Evolutionary conservation across 2,797 vertebrate genomes (phyloP).

Genomic region (Gobio occitaniae): DNA sequence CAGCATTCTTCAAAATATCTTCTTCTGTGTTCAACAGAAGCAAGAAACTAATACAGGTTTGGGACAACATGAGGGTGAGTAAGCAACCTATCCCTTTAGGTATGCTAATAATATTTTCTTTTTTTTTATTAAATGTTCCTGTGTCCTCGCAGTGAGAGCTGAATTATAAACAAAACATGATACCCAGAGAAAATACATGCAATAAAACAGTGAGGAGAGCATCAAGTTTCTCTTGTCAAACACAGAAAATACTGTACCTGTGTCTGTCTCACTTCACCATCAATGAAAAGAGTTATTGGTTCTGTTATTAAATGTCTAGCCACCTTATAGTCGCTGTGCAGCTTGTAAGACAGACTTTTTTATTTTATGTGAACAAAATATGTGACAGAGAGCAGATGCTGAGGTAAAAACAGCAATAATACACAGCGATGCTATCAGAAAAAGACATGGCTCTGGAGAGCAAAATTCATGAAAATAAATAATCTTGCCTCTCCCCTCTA

Average conservation of each 20-base stretch:
- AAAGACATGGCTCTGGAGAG: conserved; percentile 37
- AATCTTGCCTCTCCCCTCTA: conserved; percentile 33
- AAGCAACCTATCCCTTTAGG: neutral
- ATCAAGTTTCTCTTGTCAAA: neutral
- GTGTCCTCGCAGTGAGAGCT: neutral
- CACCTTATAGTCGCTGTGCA: neutral
- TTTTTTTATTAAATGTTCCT: neutral
- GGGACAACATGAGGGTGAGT: too few species aligned
- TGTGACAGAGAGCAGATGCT: conserved; percentile 25
- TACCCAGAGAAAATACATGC: neutral
- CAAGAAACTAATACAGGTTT: too few species aligned
- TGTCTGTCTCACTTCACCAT: neutral
- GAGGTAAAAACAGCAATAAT: conserved; percentile 1
- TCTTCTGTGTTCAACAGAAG: too few species aligned
- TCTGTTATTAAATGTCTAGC: conserved; percentile 28
- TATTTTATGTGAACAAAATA: conserved; percentile 26
- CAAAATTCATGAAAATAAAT: conserved; percentile 46
- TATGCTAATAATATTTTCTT: neutral
- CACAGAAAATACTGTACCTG: neutral
- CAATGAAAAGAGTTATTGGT: conserved; percentile 12
- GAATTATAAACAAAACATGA: neutral
- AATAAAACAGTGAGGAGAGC: neutral
- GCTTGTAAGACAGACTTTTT: conserved; percentile 16
- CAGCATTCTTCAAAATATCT: too few species aligned
- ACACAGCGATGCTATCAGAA: conserved; percentile 29